phyloP scores from a whole-genome alignment of 2,797 vertebrate species.

The Xiphophorus birchmanni region DNA sequence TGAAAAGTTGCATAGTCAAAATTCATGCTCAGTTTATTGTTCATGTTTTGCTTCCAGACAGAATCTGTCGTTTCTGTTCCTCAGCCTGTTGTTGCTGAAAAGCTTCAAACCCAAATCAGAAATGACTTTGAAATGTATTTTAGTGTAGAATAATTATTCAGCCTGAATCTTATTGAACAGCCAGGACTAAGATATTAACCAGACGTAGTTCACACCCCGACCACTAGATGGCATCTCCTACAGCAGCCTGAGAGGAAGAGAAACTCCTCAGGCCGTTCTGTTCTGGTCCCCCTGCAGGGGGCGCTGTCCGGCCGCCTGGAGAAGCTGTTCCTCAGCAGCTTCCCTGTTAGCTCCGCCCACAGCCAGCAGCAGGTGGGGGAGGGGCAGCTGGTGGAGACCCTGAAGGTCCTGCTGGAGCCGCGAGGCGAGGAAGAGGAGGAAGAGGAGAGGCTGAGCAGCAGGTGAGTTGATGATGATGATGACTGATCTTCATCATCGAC shows the following conservation, averaged over 20 bases:
- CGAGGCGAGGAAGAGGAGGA: slow-evolving; percentile 28
- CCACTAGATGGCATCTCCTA: too few relatives aligned
- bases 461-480: slow-evolving; percentile 38
- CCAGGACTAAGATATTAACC: too few relatives aligned
- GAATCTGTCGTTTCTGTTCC: too few relatives aligned
- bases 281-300: slow-evolving; percentile 72
- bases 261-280: not conserved
- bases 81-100: too few relatives aligned
- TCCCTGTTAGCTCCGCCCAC: slow-evolving; percentile 79
- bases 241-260: not conserved
- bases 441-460: not conserved
- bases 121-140: too few relatives aligned
- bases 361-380: slow-evolving; percentile 55
- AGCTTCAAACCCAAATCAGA: too few relatives aligned
- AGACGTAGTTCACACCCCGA: not conserved
- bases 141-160: too few relatives aligned
- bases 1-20: too few relatives aligned
- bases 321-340: slow-evolving; percentile 89
- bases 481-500: too few relatives aligned
- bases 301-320: slow-evolving; percentile 86
- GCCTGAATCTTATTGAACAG: too few relatives aligned
- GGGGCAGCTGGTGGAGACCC: slow-evolving; percentile 78
- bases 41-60: too few relatives aligned
- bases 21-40: too few relatives aligned
- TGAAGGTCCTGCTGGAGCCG: slow-evolving; percentile 83